A percentile compares a stretch with the other conserved stretches of the same genome.
These are phyloP conservation scores for Helobdella robusta DNA, from an alignment of 2,888 invertebrate species.

Conservation along the genomic window DNA sequence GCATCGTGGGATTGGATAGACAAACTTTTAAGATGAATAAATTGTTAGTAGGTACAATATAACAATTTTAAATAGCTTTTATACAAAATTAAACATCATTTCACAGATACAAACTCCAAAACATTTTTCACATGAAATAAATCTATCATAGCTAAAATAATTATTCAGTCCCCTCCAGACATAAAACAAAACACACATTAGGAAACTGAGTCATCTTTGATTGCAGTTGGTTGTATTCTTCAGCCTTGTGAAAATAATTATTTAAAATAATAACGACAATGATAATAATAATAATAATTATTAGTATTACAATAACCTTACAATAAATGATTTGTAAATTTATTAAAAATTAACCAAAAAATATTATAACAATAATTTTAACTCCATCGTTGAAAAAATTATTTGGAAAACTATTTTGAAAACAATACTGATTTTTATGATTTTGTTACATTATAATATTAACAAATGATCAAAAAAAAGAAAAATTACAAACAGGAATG, in stretches of 20 bases:
- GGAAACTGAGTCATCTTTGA: slow-evolving; percentile 39
- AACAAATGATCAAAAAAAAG: background rate
- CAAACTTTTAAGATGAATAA: slow-evolving; percentile 38
- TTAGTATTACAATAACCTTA: background rate
- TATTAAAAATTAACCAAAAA: no score
- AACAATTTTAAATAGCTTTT: background rate
- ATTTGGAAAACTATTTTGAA: slow-evolving; percentile 16
- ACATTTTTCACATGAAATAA: background rate
- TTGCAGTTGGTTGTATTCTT: slow-evolving; percentile 40
- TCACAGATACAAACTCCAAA: background rate
- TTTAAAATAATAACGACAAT: background rate
- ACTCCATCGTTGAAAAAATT: background rate
- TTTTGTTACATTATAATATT: background rate
- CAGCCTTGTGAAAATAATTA: slow-evolving; percentile 33
- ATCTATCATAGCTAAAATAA: background rate
- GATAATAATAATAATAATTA: background rate
- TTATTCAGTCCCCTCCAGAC: background rate
- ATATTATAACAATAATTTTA: no score
- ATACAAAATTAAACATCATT: background rate
- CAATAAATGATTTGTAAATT: no score
- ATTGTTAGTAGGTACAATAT: background rate
- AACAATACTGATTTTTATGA: background rate
- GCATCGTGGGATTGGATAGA: slow-evolving; percentile 44
- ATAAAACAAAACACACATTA: slow-evolving; percentile 36
- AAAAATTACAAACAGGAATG: slow-evolving; percentile 38